Percentiles rank a stretch among this genome's conserved stretches.
Evolutionary conservation across 2,888 invertebrate genomes (phyloP).

Genomic region (Diarsia brunnea): DNA sequence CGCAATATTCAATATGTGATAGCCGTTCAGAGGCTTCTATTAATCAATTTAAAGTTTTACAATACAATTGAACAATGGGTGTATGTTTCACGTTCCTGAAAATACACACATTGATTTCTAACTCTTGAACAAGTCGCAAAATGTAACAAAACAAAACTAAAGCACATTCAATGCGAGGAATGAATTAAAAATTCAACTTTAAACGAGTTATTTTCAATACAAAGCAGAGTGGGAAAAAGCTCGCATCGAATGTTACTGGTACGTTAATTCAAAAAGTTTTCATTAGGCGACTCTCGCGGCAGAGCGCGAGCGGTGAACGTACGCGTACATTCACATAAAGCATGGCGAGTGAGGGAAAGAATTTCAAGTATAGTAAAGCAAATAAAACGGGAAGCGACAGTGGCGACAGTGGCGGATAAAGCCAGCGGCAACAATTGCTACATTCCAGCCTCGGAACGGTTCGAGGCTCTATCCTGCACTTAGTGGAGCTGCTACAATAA

Average conservation of each 20-base stretch:
- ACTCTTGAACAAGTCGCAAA: conserved; percentile 23
- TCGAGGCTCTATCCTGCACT: conserved; percentile 69
- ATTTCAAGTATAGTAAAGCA: conserved; percentile 83
- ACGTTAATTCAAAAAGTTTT: conserved; percentile 90
- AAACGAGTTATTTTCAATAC: conserved; percentile 84
- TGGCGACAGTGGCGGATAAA: conserved; percentile 81
- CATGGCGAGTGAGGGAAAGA: conserved; percentile 82
- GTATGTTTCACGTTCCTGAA: background rate
- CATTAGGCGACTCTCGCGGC: conserved; percentile 84
- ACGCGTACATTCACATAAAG: conserved; percentile 83
- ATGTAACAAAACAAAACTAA: conserved; percentile 32
- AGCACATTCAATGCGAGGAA: conserved; percentile 59
- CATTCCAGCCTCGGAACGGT: conserved; percentile 82
- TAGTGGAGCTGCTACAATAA: conserved; percentile 66
- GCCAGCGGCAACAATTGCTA: conserved; percentile 85
- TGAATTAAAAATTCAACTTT: conserved; percentile 75
- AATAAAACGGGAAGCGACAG: conserved; percentile 82
- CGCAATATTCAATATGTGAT: conserved; percentile 11
- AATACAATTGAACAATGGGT: background rate
- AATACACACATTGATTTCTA: conserved; percentile 6
- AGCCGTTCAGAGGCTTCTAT: background rate
- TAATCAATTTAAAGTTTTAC: background rate
- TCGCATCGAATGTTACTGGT: conserved; percentile 80
- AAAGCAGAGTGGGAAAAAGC: conserved; percentile 80
- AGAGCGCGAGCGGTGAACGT: conserved; percentile 78